These are phyloP conservation scores for Athene cunicularia DNA, from an alignment of 2,113 vertebrate genomes.

Conservation along the genomic window DNA sequence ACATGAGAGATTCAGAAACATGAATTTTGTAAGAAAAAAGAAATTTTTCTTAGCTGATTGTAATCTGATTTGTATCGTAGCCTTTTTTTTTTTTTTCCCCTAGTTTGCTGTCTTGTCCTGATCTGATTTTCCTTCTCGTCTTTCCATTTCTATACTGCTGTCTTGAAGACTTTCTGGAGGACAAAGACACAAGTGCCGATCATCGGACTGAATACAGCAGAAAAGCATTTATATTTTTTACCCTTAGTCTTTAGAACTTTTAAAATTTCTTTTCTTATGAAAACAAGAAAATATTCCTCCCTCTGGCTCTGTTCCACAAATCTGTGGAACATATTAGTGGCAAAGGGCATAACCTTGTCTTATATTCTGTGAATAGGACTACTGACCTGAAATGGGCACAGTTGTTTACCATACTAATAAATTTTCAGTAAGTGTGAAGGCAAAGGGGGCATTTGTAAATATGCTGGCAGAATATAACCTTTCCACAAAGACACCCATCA, in stretches of 20 bases:
- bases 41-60: not conserved
- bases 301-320: not conserved
- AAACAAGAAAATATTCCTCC: not conserved
- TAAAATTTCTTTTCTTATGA: not conserved
- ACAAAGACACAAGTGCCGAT: not conserved
- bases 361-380: not conserved
- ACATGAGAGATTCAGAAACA: not conserved
- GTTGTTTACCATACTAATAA: not conserved
- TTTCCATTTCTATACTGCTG: not conserved
- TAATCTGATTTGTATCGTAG: not conserved
- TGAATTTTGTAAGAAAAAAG: not conserved
- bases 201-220: not conserved
- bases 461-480: constrained; percentile 31
- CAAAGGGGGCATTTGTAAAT: constrained; percentile 3
- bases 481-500: constrained; percentile 33
- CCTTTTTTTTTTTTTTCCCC: not conserved
- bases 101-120: not conserved
- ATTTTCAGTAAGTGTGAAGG: not conserved
- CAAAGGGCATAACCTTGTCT: not conserved
- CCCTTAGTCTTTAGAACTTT: not conserved
- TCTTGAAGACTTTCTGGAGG: not conserved
- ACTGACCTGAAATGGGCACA: not conserved
- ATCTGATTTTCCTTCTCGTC: not conserved
- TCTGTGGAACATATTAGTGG: not conserved
- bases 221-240: not conserved